These are phyloP conservation scores for Lagopus leucura DNA, from an alignment of 2,113 vertebrate species.

Conservation along the genomic window DNA sequence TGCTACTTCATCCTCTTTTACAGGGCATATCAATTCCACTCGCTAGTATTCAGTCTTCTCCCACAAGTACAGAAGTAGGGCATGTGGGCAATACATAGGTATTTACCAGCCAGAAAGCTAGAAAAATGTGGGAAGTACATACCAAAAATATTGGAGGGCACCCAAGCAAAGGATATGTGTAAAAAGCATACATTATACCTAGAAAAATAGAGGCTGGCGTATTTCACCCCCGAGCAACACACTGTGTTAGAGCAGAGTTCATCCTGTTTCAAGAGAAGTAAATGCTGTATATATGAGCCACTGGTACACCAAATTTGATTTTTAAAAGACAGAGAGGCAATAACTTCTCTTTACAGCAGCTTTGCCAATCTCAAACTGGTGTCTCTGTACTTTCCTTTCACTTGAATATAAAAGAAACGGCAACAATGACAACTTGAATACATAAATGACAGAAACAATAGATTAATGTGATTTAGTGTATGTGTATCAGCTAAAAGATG, in stretches of 20 bases:
- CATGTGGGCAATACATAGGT: not conserved
- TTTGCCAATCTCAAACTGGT: slow-evolving; percentile 1
- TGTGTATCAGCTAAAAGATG: not conserved
- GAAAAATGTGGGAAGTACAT: not conserved
- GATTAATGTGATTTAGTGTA: slow-evolving; percentile 12
- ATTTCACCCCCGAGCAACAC: not conserved
- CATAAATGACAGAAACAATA: not conserved
- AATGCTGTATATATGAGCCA: not conserved
- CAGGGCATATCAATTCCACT: not conserved
- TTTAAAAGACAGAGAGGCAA: not conserved
- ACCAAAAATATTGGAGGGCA: not conserved
- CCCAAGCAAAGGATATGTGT: not conserved
- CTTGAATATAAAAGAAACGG: slow-evolving; percentile 9
- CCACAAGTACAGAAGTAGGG: not conserved
- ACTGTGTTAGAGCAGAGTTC: not conserved
- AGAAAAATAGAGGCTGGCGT: not conserved
- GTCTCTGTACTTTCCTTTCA: not conserved
- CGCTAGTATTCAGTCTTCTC: not conserved
- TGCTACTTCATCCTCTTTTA: not conserved
- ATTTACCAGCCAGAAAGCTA: not conserved
- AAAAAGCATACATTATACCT: not conserved
- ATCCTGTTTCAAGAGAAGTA: not conserved
- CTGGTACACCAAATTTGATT: not conserved
- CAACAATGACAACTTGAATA: not conserved
- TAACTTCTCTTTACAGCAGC: slow-evolving; percentile 9